Evolutionary conservation across 2,797 vertebrate species (phyloP), one percentile per base, ranked within the genome.

Genomic region (Carapus acus): DNA sequence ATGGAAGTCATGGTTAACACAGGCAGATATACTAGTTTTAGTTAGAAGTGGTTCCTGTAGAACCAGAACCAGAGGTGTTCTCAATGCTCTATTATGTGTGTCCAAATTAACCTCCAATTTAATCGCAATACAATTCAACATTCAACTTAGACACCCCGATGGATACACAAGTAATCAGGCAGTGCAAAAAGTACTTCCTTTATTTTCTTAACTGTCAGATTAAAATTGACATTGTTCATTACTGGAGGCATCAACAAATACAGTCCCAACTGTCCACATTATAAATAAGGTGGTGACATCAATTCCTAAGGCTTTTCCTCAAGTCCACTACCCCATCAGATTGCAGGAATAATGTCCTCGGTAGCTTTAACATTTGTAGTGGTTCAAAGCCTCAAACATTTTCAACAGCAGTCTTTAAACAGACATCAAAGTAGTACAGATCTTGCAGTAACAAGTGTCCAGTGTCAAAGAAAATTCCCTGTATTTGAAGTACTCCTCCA

Each of bases 131-230:
- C n/a, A n/a, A n/a, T n/a, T n/a, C n/a, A n/a, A n/a, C n/a, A n/a
- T n/a, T n/a, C n/a, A n/a, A n/a, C n/a, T n/a, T 27, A 12, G 6
- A 42, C 17, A 17, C 29, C 16, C 17, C 13, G n/a, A 16, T 13
- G 16, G 46, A 41, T 18, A 27, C 40, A 48, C 18, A 44, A 70
- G 54, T 47, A 16, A 62, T 22, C 43, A 79, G 33, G 45, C 57
- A 66, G 33, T 77, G 73, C 75, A 86, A 86, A 86, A 86, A 82
- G 77, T 86, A 83, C 63, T 82, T 83, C 71, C 67, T 85, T 85
- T 85, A 84, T 85, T 82, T 69, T 43, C 67, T 77, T 71, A 74
- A 81, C 73, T 29, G 60, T 81, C 78, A 77, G 77, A 76, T 76
- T 83, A 79, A 82, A 85, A 83, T 39, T 79, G 71, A 71, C 66